Conservation (phyloP, 2,888 invertebrate genomes). For the Metopia argyrocephala region DNA sequence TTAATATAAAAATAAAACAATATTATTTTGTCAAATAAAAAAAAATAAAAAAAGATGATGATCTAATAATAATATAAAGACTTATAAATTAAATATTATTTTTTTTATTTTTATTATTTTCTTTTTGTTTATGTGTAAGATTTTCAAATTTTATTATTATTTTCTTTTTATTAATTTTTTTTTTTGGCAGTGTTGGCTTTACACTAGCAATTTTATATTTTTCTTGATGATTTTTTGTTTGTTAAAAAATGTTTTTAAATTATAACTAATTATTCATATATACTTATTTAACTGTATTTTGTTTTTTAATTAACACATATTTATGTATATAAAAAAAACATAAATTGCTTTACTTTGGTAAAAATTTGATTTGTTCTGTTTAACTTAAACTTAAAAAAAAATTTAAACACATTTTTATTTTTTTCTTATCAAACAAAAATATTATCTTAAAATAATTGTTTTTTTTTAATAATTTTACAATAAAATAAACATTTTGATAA, state of each 20-base stretch:
- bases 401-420: not conserved
- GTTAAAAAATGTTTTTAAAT: constrained; percentile 25
- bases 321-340: constrained; percentile 53
- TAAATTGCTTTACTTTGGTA: constrained; percentile 74
- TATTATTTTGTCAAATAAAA: constrained; percentile 32
- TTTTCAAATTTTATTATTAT: constrained; percentile 36
- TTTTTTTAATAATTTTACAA: not conserved
- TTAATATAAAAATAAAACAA: constrained; percentile 63
- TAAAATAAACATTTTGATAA: constrained; percentile 15
- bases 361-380: constrained; percentile 69
- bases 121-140: constrained; percentile 30
- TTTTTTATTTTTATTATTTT: not conserved
- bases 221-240: constrained; percentile 47
- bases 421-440: not conserved
- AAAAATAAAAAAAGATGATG: constrained; percentile 31
- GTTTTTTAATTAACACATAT: constrained; percentile 41
- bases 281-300: constrained; percentile 8
- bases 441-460: not conserved
- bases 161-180: constrained; percentile 52
- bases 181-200: constrained; percentile 60
- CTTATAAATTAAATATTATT: not conserved
- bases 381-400: constrained; percentile 48
- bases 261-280: constrained; percentile 19
- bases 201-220: constrained; percentile 50
- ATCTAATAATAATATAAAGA: constrained; percentile 18